These are phyloP conservation scores for Pangasius mekongensis DNA, from an alignment of 2,797 vertebrate genomes.

Conservation along the genomic window DNA sequence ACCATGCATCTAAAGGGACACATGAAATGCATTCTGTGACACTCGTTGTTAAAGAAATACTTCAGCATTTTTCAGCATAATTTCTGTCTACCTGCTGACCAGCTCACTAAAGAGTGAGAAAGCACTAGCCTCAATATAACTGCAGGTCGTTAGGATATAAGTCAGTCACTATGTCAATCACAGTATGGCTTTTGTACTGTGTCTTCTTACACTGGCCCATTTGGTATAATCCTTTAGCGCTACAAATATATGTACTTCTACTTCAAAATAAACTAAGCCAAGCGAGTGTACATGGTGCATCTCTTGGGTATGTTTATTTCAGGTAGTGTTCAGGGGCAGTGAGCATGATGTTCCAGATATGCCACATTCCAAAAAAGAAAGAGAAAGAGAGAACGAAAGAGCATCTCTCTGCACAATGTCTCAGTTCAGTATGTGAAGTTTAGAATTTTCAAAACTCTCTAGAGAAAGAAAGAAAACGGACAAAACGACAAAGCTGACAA, in stretches of 20 bases:
- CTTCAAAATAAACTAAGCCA: not conserved
- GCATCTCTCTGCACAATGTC: not conserved
- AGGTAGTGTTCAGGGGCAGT: not conserved
- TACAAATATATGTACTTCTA: not conserved
- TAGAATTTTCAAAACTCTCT: not conserved
- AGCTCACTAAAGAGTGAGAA: not conserved
- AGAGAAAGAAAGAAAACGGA: not conserved
- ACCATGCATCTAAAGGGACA: not conserved
- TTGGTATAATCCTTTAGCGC: not conserved
- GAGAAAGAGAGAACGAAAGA: not conserved
- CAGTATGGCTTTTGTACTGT: not conserved
- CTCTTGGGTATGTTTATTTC: constrained; percentile 27
- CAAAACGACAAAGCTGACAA: not conserved
- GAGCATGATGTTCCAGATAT: constrained; percentile 21
- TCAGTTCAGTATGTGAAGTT: not conserved
- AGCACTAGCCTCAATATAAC: not conserved
- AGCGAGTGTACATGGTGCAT: not conserved
- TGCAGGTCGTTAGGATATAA: not conserved
- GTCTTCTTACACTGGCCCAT: not conserved
- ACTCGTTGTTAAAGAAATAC: not conserved
- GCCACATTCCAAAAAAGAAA: not conserved
- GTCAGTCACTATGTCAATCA: not conserved
- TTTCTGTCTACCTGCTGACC: not conserved
- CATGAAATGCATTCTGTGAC: not conserved
- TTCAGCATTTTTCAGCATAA: not conserved